Percentiles rank a stretch among this genome's conserved stretches.
phyloP scores from a whole-genome alignment of 1,140 invertebrate species.

The Cryptotermes secundus region DNA sequence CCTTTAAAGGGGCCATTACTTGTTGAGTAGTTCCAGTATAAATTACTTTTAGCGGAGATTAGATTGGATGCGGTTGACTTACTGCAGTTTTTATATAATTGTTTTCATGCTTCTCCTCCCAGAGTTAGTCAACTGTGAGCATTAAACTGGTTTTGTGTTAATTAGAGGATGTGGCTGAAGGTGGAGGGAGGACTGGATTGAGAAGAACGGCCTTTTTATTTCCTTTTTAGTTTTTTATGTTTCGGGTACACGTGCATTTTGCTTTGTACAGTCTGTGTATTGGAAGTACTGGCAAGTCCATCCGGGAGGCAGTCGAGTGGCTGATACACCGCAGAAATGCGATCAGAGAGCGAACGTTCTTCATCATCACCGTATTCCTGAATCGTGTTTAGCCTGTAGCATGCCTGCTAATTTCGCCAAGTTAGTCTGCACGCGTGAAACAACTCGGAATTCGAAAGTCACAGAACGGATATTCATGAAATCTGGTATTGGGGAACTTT shows the following conservation, averaged over 20 bases:
- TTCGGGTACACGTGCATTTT: background rate
- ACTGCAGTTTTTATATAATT: conserved; percentile 12
- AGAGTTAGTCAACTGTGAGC: background rate
- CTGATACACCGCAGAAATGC: no score
- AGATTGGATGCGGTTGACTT: conserved; percentile 19
- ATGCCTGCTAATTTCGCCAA: no score
- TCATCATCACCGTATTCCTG: no score
- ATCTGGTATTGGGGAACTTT: no score
- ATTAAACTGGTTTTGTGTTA: conserved; percentile 20
- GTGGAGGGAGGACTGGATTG: background rate
- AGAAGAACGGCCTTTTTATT: background rate
- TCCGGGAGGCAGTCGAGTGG: background rate
- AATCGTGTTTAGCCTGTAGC: no score
- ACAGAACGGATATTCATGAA: no score
- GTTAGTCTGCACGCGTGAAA: no score
- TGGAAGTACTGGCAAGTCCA: background rate
- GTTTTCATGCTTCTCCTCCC: conserved; percentile 4
- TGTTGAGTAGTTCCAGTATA: conserved; percentile 9
- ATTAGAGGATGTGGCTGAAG: conserved; percentile 5
- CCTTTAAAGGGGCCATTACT: background rate
- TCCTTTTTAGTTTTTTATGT: background rate
- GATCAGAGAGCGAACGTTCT: no score
- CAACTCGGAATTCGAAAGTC: no score
- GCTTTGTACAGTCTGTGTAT: background rate
- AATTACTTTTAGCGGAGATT: conserved; percentile 8